These are phyloP conservation scores for Propithecus deckenii DNA, from an alignment of 2,797 vertebrate genomes.

Conservation along the genomic window DNA sequence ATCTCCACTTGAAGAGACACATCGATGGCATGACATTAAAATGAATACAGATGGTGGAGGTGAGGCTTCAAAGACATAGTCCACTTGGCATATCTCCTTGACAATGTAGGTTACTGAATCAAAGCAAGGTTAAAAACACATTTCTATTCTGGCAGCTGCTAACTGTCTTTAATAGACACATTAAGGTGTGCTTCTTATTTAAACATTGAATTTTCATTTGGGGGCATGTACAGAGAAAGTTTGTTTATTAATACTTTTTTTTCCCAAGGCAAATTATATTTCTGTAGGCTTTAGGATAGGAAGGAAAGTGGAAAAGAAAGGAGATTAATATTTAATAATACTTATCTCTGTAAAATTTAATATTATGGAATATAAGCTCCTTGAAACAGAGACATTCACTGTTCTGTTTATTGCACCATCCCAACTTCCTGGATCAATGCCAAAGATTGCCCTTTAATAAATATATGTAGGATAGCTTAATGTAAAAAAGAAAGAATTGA, in stretches of 20 bases:
- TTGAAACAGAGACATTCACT: background rate
- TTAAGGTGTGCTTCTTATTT: background rate
- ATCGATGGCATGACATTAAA: slow-evolving; percentile 59
- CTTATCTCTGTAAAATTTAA: background rate
- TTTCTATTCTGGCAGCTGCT: background rate
- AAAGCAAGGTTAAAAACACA: background rate
- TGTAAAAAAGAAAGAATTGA: background rate
- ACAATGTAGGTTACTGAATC: slow-evolving; percentile 19
- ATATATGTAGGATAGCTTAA: background rate
- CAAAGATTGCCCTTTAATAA: background rate
- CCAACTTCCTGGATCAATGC: background rate
- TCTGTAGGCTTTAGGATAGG: background rate
- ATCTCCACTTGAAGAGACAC: slow-evolving; percentile 45
- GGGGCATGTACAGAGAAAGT: background rate
- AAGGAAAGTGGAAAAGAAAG: background rate
- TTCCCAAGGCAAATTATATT: background rate
- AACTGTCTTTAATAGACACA: background rate
- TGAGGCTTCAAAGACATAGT: background rate
- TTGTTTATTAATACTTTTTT: background rate
- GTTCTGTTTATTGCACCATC: background rate
- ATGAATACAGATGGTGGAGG: slow-evolving; percentile 51
- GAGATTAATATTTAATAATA: background rate
- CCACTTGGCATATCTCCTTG: background rate
- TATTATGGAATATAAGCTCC: background rate
- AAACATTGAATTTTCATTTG: background rate